These are phyloP conservation scores for Hoplodrina blanda DNA, from an alignment of 2,888 invertebrate species.

Conservation along the genomic window DNA sequence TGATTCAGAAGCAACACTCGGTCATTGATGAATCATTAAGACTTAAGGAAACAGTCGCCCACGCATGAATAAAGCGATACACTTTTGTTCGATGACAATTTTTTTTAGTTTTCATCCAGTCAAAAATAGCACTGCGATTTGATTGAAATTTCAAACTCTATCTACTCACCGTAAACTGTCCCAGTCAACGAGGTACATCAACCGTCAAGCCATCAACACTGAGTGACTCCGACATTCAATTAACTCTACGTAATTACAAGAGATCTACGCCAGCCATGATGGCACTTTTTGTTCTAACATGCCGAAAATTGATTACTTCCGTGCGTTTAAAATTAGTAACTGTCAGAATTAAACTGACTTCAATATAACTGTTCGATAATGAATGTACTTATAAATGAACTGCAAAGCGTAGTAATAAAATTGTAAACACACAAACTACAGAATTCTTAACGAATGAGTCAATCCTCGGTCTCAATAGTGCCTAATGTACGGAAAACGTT, in stretches of 20 bases:
- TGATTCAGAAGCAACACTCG: conserved; percentile 53
- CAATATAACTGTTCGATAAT: conserved; percentile 45
- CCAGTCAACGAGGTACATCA: conserved; percentile 7
- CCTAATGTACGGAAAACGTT: conserved; percentile 46
- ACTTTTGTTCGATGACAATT: conserved; percentile 4
- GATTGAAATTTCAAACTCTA: conserved; percentile 28
- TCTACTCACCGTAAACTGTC: background rate
- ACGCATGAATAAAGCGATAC: conserved; percentile 30
- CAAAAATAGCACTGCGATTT: conserved; percentile 5
- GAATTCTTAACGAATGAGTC: conserved; percentile 44
- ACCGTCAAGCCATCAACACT: conserved; percentile 44
- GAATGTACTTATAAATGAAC: conserved; percentile 49
- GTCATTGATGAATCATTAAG: conserved; percentile 57
- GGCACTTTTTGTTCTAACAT: conserved; percentile 37
- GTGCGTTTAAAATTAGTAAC: conserved; percentile 19
- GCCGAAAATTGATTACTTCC: conserved; percentile 46
- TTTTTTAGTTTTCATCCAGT: background rate
- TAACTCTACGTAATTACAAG: conserved; percentile 46
- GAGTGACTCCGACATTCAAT: conserved; percentile 53
- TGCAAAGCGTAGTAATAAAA: conserved; percentile 47
- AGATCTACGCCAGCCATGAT: conserved; percentile 36
- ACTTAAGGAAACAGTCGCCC: conserved; percentile 40
- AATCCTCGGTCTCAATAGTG: conserved; percentile 36
- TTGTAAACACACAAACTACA: conserved; percentile 50
- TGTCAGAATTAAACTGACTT: conserved; percentile 19